These are phyloP conservation scores for Orthonyx spaldingii DNA, from an alignment of 2,113 vertebrate genomes.

Conservation along the genomic window DNA sequence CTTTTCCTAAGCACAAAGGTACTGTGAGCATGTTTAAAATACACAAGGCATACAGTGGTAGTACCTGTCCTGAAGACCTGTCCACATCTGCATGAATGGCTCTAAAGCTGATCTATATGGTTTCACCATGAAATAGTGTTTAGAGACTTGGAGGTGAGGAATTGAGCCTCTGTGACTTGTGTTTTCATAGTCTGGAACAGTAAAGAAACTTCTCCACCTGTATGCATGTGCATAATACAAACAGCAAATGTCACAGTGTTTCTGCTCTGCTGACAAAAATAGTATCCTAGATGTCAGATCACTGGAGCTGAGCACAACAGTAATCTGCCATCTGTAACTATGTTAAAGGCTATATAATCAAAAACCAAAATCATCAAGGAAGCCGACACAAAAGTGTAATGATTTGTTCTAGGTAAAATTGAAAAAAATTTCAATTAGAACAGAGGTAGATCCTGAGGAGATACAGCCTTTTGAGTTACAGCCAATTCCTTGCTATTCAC, in stretches of 20 bases:
- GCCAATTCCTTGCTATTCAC: not conserved
- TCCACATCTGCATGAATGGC: rapidly evolving
- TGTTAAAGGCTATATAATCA: not conserved
- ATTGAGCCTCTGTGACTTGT: not conserved
- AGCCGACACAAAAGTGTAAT: not conserved
- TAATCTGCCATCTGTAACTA: not conserved
- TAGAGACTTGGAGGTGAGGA: not conserved
- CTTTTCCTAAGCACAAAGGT: not conserved
- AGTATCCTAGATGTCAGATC: not conserved
- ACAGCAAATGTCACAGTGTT: not conserved
- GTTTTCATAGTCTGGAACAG: not conserved
- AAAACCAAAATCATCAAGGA: not conserved
- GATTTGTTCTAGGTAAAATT: not conserved
- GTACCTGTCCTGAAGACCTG: not conserved
- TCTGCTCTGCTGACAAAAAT: not conserved
- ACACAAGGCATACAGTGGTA: not conserved
- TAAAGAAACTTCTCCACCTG: not conserved
- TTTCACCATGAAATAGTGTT: not conserved
- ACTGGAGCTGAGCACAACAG: not conserved
- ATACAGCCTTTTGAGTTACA: not conserved
- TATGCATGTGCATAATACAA: not conserved
- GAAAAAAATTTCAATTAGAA: not conserved
- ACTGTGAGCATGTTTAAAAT: not conserved
- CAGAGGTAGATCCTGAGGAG: not conserved
- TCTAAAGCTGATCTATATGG: not conserved